Evolutionary conservation across 2,113 vertebrate species (phyloP).

Genomic region (Oreochromis tanganicae): DNA sequence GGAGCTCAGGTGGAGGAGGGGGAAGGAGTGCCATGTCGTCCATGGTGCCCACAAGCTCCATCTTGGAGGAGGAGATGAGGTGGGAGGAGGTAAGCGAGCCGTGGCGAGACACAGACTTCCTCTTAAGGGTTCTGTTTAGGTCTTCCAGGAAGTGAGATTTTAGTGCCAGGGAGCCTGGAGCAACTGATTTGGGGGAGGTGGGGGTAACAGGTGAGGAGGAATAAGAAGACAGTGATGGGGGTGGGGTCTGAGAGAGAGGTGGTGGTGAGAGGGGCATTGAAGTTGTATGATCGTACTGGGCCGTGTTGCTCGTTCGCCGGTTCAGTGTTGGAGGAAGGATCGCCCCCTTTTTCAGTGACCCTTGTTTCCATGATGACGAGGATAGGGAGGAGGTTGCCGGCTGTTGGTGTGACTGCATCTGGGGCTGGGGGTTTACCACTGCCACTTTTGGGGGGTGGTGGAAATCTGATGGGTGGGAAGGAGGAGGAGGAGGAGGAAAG

Average conservation of each 20-base stretch:
- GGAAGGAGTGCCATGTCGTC: constrained; percentile 94
- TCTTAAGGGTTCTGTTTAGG: constrained; percentile 95
- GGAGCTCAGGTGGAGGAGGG: constrained; percentile 88
- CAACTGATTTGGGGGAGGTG: constrained; percentile 83
- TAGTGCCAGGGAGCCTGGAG: constrained; percentile 71
- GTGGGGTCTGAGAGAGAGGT: constrained; percentile 67
- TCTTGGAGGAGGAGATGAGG: constrained; percentile 64
- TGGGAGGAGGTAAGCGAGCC: constrained; percentile 85
- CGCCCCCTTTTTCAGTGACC: constrained; percentile 79
- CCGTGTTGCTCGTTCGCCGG: constrained; percentile 82
- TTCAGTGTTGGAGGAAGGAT: constrained; percentile 76
- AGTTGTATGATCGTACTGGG: constrained; percentile 19
- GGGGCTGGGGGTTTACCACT: constrained; percentile 93
- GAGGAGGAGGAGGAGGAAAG: constrained; percentile 83
- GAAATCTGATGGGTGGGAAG: constrained; percentile 77
- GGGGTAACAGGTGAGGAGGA: constrained; percentile 74
- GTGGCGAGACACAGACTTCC: constrained; percentile 93
- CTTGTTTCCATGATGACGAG: constrained; percentile 75
- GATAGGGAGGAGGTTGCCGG: not conserved
- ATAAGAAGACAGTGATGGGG: constrained; percentile 56
- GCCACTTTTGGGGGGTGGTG: constrained; percentile 86
- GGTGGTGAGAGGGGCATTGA: constrained; percentile 54
- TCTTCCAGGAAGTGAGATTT: constrained; percentile 96
- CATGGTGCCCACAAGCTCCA: constrained; percentile 90
- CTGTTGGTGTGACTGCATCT: constrained; percentile 55